Evolutionary conservation across 1,140 invertebrate species (phyloP).

Genomic region (Drosophila busckii): DNA sequence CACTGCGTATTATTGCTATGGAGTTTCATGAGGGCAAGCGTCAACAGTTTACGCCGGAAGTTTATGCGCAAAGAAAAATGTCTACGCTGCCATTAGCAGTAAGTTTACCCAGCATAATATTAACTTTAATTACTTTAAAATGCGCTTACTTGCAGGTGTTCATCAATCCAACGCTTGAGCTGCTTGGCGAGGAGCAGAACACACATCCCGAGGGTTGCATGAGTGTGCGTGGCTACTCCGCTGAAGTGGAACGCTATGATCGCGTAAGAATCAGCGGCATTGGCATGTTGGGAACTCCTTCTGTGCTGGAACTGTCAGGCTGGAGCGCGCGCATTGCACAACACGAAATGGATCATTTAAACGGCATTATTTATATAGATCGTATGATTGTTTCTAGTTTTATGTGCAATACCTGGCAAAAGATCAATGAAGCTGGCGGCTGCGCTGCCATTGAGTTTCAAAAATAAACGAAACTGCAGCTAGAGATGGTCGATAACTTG

Average conservation of each 20-base stretch:
- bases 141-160: constrained; percentile 81
- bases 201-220: constrained; percentile 84
- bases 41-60: constrained; percentile 71
- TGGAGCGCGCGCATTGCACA: constrained; percentile 87
- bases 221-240: constrained; percentile 84
- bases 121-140: not conserved
- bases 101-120: constrained; percentile 52
- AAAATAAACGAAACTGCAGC: constrained; percentile 13
- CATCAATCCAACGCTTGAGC: constrained; percentile 86
- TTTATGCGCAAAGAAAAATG: constrained; percentile 80
- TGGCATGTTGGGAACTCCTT: constrained; percentile 81
- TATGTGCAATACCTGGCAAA: constrained; percentile 38
- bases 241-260: constrained; percentile 84
- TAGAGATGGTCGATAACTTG: not conserved
- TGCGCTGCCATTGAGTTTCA: constrained; percentile 45
- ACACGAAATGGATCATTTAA: constrained; percentile 89
- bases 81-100: constrained; percentile 82
- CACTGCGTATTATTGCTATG: constrained; percentile 83
- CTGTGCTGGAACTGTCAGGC: constrained; percentile 81
- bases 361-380: constrained; percentile 86
- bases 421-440: constrained; percentile 44
- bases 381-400: constrained; percentile 82
- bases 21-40: constrained; percentile 81
- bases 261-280: constrained; percentile 83
- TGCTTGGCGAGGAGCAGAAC: constrained; percentile 82